phyloP scores from a whole-genome alignment of 2,888 invertebrate species.

The Ypsolopha scabrella region DNA sequence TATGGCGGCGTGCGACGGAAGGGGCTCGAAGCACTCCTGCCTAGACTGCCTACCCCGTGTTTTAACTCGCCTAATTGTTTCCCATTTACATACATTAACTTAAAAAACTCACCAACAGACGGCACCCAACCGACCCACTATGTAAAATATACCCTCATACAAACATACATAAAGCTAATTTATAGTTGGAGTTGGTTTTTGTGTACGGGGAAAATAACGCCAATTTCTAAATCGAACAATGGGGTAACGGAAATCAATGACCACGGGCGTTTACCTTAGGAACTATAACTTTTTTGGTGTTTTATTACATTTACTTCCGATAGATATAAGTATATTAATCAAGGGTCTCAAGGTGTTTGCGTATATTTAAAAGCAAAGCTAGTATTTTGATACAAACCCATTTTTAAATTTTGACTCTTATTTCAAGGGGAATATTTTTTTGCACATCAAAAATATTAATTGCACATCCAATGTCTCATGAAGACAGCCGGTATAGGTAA shows the following conservation, averaged over 20 bases:
- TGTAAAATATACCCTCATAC: conserved; percentile 34
- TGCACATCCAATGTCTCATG: too few relatives aligned
- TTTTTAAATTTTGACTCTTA: too few relatives aligned
- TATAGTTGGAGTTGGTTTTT: too few relatives aligned
- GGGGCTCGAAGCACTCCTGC: conserved; percentile 58
- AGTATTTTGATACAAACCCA: too few relatives aligned
- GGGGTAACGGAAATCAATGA: conserved; percentile 58
- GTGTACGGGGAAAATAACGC: conserved; percentile 3
- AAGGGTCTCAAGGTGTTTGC: too few relatives aligned
- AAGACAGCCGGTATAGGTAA: too few relatives aligned
- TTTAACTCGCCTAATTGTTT: conserved; percentile 69
- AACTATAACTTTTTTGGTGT: neutral
- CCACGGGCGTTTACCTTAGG: conserved; percentile 31
- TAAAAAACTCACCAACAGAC: conserved; percentile 58
- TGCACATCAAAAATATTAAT: too few relatives aligned
- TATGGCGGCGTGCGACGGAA: conserved; percentile 37
- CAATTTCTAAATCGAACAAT: conserved; percentile 38
- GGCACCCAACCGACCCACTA: conserved; percentile 32
- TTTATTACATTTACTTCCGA: neutral
- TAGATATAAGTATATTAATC: neutral
- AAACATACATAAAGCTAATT: too few relatives aligned
- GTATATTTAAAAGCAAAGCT: too few relatives aligned
- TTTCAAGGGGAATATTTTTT: too few relatives aligned
- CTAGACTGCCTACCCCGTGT: conserved; percentile 67
- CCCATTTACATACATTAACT: conserved; percentile 68